Base-by-base conservation (phyloP, 1,140 invertebrate species). In the Heliconius himera region DNA sequence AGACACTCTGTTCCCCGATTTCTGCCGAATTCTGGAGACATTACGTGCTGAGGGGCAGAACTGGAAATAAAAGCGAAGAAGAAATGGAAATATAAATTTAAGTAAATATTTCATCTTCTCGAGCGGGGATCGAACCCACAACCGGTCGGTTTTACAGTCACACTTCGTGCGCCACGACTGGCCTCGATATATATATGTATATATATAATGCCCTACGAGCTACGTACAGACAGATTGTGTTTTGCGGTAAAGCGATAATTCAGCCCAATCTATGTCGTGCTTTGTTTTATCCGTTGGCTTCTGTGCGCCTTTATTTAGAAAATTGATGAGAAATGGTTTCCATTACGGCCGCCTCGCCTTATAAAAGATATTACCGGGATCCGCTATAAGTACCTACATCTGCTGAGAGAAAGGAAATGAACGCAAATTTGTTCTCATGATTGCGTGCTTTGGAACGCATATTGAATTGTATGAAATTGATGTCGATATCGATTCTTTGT, bases 221-320 rank as follows among this genome's bases (percentile, higher is more conserved):
- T 70, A 70, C 73, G 60, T 26, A 81, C 73, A 36, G 80, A 81
- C 87, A 93, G 92, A 94, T 94, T 93, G 90, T 93, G 88, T 93
- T 94, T 88, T 94, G 93, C 92, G 93, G 93, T 93, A 93, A 94
- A 93, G 93, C 90, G 93, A 94, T 94, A 94, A 94, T 94, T 94
- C 91, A 92, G 88, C 89, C 89, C 93, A 94, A 94, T 94, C 93
- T 94, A 93, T 91, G 93, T 94, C 93, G 93, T 94, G 93, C 93
- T 94, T 94, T 94, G 93, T 94, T 93, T 91, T 90, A 91, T 92
- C 89, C 91, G 88, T 87, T 91, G 90, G 93, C 93, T 94, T 90
- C 93, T 93, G 93, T 93, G 90, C 89, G 90, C 93, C 93, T 94
- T 94, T 94, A 94, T 94, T 94, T 94, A 94, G 93, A 94, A 94